Evolutionary conservation across 2,113 vertebrate genomes (phyloP), one percentile per base, ranked within the genome.

Genomic region (Vulpes lagopus): DNA sequence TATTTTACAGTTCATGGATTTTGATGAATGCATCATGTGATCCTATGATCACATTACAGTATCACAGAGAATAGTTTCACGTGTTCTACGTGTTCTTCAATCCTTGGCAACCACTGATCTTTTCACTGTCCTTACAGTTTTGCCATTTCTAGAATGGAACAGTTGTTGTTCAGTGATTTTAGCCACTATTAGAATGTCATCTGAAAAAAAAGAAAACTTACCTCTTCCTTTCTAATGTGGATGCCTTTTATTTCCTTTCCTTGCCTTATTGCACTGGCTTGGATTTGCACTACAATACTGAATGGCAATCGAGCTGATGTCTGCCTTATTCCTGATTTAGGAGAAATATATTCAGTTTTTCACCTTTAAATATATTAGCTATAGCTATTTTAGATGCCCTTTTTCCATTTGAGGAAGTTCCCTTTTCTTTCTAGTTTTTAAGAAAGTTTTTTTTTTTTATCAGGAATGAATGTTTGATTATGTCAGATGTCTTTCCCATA

Each of bases 151-250:
- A 53, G 19, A 88, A 59, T 87, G 64, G 7, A 86, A 87, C n/a
- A 59, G 64, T 73, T 86, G 27, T 90, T 38, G 71, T 69, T 91
- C 95, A 19, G 67, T 87, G 27, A 23, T 59, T 43, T 67, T 89
- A 90, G 67, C 76, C 20, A 0, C 71, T 71, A 60, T 71, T 80
- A 94, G 49, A 94, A 49, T 57, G 49, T 49, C 38, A 88, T 71
- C 62, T 84, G 23, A 15, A 53, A 69, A 93, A 88, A 43, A 64
- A 69, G 86, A 86, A 43, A 86, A 88, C 96, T 78, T 71, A 64
- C 38, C 67, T 90, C 38, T 95, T 93, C 8, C 60, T 86, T 91
- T 82, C 17, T 71, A 64, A 95, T 93, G 49, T 64, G 30, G 23
- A 51, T 62, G 15, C 15, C 22, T 91, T 91, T 92, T 69, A 30